Base-by-base conservation (phyloP, 2,797 vertebrate species). In the Mormyrops boulengeri region DNA sequence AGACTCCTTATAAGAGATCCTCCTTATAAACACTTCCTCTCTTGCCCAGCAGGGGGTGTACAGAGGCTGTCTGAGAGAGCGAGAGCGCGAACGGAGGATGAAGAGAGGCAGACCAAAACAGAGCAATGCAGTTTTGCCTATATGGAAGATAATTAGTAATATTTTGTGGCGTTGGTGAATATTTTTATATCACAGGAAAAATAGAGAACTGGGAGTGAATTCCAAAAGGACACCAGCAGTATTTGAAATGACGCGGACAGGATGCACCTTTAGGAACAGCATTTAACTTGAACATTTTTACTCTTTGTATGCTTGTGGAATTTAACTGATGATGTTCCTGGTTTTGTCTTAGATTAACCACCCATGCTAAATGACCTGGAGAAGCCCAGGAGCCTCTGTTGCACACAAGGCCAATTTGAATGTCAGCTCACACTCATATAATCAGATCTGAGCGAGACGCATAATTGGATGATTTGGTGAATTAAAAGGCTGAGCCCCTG, bases 121-220 rank as follows among this genome's bases (percentile, higher is more conserved):
- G 84, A 89, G 90, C 90, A 91, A 93, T 92, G 92, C 86, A 92
- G 92, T 94, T 94, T 93, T 87, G 92, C 93, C 93, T 44, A 92
- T 92, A 94, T 93, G 92, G 91, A 91, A 94, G 93, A 94, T 93
- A 95, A 95, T 96, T 95, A 95, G 94, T 92, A 93, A 91, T 92
- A 93, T 92, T 94, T 66, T 93, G 92, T 92, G 90, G 92, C 92
- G 90, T 77, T 91, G 93, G 94, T 94, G 94, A 92, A 93, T 92
- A 89, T 92, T 88, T 91, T 92, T 92, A 93, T 92, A 91, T 55
- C 12, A 49, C 52, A 47, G 89, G 82, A 50, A 82, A 85, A 87
- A 82, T 89, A 30, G 57, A 53, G 0, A 3, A 17, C 19, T n/a
- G 57, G 4, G 22, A 2, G 57, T 90, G 90, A 66, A 69, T 69